phyloP scores from a whole-genome alignment of 2,888 invertebrate species.

The Cristatella mucedo region DNA sequence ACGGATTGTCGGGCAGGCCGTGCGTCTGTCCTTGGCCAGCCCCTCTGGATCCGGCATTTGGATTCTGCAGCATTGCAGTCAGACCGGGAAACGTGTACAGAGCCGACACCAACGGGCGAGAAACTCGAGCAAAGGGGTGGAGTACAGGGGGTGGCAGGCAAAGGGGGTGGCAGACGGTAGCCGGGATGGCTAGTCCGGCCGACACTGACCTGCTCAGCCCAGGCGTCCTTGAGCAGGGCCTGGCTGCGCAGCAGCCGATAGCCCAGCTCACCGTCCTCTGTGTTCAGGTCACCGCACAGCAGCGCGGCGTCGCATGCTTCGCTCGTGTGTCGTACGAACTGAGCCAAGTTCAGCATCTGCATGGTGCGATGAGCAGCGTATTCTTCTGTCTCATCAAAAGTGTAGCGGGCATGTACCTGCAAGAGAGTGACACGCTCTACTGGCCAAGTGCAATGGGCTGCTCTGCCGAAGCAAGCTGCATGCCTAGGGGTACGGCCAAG shows the following conservation, averaged over 20 bases:
- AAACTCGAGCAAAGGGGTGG: too few relatives aligned
- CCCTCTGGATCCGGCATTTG: too few relatives aligned
- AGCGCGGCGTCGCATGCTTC: constrained; percentile 57
- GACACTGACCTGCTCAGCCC: constrained; percentile 32
- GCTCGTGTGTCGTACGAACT: constrained; percentile 74
- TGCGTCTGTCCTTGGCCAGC: constrained; percentile 58
- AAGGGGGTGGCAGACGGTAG: too few relatives aligned
- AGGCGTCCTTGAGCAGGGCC: constrained; percentile 27
- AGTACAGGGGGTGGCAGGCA: too few relatives aligned
- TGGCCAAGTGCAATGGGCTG: too few relatives aligned
- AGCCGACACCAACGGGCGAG: too few relatives aligned
- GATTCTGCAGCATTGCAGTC: too few relatives aligned
- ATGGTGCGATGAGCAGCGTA: constrained; percentile 79
- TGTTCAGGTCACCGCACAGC: constrained; percentile 83
- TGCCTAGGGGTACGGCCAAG: too few relatives aligned
- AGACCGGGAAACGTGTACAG: too few relatives aligned
- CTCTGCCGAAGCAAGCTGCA: too few relatives aligned
- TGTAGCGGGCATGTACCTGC: constrained; percentile 90
- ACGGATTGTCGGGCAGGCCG: constrained; percentile 65
- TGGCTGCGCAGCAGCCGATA: constrained; percentile 42
- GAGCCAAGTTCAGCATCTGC: constrained; percentile 84
- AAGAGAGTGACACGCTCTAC: too few relatives aligned
- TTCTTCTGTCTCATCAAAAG: constrained; percentile 51
- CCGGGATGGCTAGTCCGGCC: too few relatives aligned
- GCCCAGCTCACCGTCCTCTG: constrained; percentile 59